Conservation (phyloP, 2,888 invertebrate species). For the Acrobasis suavella region DNA sequence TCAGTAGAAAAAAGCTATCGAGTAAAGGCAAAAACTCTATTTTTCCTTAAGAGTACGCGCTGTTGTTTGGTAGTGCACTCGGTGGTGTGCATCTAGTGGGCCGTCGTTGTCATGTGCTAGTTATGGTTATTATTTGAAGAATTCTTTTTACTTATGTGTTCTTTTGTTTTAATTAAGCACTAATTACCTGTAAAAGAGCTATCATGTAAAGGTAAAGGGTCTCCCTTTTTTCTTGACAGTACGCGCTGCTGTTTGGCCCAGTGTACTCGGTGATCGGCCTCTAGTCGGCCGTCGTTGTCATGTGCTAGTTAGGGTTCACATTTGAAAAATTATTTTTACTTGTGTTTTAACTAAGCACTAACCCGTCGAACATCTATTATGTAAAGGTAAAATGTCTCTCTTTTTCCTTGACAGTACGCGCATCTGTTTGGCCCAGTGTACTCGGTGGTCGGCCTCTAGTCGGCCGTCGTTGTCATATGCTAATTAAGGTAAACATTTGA, state of each 20-base stretch:
- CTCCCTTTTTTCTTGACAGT: slow-evolving; percentile 91
- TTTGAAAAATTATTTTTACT: too few relatives aligned
- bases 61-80: slow-evolving; percentile 93
- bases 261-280: slow-evolving; percentile 88
- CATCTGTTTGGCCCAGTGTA: slow-evolving; percentile 93
- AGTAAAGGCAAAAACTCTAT: too few relatives aligned
- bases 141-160: too few relatives aligned
- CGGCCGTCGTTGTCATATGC: slow-evolving; percentile 87
- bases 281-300: slow-evolving; percentile 86
- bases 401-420: slow-evolving; percentile 89
- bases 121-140: slow-evolving; percentile 47
- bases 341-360: too few relatives aligned
- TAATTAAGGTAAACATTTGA: slow-evolving; percentile 66
- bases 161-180: too few relatives aligned
- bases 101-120: slow-evolving; percentile 88
- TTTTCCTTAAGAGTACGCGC: slow-evolving; percentile 88
- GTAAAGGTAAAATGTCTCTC: slow-evolving; percentile 91
- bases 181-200: slow-evolving; percentile 59
- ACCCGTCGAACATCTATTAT: slow-evolving; percentile 60
- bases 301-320: slow-evolving; percentile 81
- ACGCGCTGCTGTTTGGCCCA: slow-evolving; percentile 93
- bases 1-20: slow-evolving; percentile 54
- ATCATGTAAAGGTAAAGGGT: slow-evolving; percentile 80
- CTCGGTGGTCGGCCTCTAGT: slow-evolving; percentile 88
- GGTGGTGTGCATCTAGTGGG: slow-evolving; percentile 86